These are phyloP conservation scores for Bolborhynchus lineola DNA, from an alignment of 2,113 vertebrate species.

Conservation along the genomic window DNA sequence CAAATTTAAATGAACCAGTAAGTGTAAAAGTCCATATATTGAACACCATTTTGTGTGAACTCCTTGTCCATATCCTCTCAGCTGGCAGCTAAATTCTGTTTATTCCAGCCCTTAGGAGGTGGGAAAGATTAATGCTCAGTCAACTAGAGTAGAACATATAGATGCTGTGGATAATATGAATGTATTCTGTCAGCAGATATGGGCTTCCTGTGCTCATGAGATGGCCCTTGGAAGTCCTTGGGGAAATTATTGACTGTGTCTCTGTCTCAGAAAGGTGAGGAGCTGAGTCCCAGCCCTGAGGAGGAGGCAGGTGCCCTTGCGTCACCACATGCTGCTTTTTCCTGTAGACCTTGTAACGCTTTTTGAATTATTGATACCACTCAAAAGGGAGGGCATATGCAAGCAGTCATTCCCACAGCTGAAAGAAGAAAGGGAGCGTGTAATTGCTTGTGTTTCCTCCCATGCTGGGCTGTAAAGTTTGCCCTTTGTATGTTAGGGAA, in stretches of 20 bases:
- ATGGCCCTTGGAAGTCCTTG: not conserved
- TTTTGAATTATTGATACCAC: constrained; percentile 26
- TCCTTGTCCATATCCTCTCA: not conserved
- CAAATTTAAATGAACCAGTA: not conserved
- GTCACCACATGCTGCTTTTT: not conserved
- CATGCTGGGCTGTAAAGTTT: not conserved
- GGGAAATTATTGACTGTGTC: not conserved
- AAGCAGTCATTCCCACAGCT: not conserved
- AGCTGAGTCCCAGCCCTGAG: not conserved
- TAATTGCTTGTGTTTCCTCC: not conserved
- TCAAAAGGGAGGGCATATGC: not conserved
- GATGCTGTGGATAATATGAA: not conserved
- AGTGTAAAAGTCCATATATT: not conserved
- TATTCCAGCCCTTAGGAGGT: not conserved
- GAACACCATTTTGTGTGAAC: not conserved
- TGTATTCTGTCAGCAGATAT: not conserved
- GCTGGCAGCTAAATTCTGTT: not conserved
- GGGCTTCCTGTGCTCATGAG: not conserved
- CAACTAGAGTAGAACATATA: not conserved
- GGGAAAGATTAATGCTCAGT: not conserved
- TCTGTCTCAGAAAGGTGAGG: not conserved
- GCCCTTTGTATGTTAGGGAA: not conserved
- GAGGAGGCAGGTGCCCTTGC: not conserved
- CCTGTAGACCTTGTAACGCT: not conserved
- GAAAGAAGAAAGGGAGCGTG: not conserved